Evolutionary conservation across 2,113 vertebrate species (phyloP).

Genomic region (Panthera leo): DNA sequence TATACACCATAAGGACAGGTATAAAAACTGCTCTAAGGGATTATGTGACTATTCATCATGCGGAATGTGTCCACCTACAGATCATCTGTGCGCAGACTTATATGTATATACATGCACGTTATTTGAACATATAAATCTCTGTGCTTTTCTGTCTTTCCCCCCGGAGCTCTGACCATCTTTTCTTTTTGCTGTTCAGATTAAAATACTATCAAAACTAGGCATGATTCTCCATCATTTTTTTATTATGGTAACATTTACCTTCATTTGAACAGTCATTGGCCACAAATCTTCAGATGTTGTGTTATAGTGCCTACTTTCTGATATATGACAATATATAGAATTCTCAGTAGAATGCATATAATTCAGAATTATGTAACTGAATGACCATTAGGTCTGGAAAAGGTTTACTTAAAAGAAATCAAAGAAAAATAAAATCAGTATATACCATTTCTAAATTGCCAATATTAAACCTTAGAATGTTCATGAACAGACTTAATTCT

Average conservation of each 20-base stretch:
- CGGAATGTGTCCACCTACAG: neutral
- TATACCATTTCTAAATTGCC: conserved; percentile 45
- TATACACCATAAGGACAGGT: neutral
- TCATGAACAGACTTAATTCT: conserved; percentile 48
- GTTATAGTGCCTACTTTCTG: conserved; percentile 4
- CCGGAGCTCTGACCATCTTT: conserved; percentile 11
- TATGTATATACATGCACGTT: conserved; percentile 1
- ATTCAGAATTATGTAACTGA: conserved; percentile 46
- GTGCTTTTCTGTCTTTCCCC: neutral
- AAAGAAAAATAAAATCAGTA: conserved; percentile 50
- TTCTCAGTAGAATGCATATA: conserved; percentile 32
- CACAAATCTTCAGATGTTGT: conserved; percentile 57
- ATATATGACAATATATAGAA: conserved; percentile 42
- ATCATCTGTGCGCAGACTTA: neutral
- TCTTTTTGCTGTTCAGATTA: conserved; percentile 36
- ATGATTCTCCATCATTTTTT: conserved; percentile 49
- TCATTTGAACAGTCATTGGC: conserved; percentile 45
- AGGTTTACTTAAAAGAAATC: conserved; percentile 39
- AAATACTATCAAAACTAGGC: conserved; percentile 47
- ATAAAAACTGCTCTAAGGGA: neutral
- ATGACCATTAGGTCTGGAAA: conserved; percentile 39
- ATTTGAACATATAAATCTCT: conserved; percentile 52
- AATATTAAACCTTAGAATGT: conserved; percentile 30
- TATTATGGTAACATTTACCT: conserved; percentile 54
- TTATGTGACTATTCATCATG: conserved; percentile 32